Evolutionary conservation across 2,888 invertebrate genomes (phyloP).

Genomic region (Pandemis corylana): DNA sequence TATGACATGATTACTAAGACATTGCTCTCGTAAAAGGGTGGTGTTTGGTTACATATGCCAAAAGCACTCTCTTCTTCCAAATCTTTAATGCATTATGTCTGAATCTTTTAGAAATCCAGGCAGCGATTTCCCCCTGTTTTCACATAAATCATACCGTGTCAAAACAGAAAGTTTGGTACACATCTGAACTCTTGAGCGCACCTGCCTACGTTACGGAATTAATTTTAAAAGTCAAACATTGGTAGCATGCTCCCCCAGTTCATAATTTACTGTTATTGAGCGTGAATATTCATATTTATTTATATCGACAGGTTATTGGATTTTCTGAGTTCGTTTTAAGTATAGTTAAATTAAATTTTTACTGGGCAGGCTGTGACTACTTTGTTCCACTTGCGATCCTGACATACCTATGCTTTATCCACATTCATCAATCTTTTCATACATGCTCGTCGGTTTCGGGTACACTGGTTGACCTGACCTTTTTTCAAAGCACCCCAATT

Average conservation of each 20-base stretch:
- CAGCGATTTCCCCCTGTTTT: conserved; percentile 29
- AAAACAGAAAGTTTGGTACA: conserved; percentile 52
- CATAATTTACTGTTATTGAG: conserved; percentile 37
- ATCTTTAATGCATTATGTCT: background rate
- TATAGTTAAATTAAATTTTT: no score
- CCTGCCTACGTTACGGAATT: conserved; percentile 57
- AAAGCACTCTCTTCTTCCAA: no score
- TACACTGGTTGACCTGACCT: no score
- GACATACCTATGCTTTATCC: no score
- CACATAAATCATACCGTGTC: conserved; percentile 57
- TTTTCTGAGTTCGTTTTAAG: background rate
- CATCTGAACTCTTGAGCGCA: conserved; percentile 53
- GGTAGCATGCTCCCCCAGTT: conserved; percentile 28
- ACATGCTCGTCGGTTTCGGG: no score
- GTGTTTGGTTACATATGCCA: no score
- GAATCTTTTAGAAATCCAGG: background rate
- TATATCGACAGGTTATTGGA: conserved; percentile 23
- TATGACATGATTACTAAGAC: no score
- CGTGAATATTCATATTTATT: conserved; percentile 37
- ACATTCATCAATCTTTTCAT: no score
- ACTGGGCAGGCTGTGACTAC: no score
- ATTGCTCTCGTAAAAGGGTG: no score
- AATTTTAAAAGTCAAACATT: conserved; percentile 50
- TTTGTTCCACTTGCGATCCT: no score
- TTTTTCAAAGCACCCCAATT: no score